These are phyloP conservation scores for Acanthisitta chloris DNA, from an alignment of 2,113 vertebrate species.

Conservation along the genomic window DNA sequence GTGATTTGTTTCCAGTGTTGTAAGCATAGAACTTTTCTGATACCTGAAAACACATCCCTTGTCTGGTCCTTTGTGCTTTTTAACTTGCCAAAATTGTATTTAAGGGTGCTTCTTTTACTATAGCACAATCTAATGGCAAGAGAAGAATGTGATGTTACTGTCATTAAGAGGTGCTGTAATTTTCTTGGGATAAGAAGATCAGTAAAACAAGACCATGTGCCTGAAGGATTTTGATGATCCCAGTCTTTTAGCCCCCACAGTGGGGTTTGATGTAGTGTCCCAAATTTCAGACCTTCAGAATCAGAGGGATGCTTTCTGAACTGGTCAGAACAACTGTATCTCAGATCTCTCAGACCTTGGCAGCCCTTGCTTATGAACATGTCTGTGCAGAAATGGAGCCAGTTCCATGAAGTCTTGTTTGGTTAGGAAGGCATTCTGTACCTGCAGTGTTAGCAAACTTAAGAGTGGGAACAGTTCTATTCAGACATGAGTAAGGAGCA, in stretches of 20 bases:
- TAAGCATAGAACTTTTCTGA: background rate
- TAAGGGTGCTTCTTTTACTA: background rate
- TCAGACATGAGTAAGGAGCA: background rate
- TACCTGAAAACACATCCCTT: background rate
- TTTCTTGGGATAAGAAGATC: background rate
- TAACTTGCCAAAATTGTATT: background rate
- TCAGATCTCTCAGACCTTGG: background rate
- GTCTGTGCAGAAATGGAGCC: background rate
- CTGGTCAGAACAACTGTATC: background rate
- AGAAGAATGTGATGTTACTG: background rate
- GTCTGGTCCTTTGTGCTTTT: background rate
- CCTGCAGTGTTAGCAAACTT: background rate
- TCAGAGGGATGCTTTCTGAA: background rate
- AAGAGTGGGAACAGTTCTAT: background rate
- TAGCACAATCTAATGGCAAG: background rate
- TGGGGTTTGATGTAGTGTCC: background rate
- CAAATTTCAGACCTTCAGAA: background rate
- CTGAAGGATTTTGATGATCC: background rate
- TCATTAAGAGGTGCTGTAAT: background rate
- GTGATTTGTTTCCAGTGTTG: background rate
- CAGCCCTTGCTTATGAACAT: background rate
- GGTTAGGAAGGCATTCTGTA: background rate
- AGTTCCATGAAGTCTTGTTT: background rate
- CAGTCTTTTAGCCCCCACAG: background rate
- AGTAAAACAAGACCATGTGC: background rate